phyloP scores from a whole-genome alignment of 1,140 invertebrate species.

The Drosophila truncata region DNA sequence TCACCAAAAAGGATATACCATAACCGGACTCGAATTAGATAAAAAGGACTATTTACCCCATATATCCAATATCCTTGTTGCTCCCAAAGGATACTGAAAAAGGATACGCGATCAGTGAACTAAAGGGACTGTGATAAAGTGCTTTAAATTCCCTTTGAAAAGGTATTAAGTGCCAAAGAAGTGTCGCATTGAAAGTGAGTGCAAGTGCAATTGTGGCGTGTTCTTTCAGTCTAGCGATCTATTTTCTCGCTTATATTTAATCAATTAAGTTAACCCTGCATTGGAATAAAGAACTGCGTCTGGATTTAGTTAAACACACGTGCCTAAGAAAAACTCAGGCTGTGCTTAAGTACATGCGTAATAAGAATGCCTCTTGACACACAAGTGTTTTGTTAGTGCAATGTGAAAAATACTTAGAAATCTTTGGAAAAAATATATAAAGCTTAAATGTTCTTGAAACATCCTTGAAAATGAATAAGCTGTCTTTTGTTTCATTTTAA shows the following conservation, averaged over 20 bases:
- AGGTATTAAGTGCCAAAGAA: neutral
- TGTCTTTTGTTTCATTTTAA: neutral
- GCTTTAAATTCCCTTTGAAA: neutral
- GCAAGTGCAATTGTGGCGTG: slow-evolving; percentile 33
- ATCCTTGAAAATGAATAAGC: neutral
- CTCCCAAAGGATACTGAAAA: neutral
- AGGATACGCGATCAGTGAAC: slow-evolving; percentile 39
- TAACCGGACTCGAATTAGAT: neutral
- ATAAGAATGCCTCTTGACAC: neutral
- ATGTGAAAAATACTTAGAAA: neutral
- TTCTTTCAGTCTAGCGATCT: neutral
- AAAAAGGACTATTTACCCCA: slow-evolving; percentile 17
- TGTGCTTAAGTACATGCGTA: neutral
- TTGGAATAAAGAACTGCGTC: neutral
- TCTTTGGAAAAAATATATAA: neutral
- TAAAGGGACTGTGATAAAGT: slow-evolving; percentile 6
- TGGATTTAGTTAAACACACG: neutral
- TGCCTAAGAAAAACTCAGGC: neutral
- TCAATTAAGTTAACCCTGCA: neutral
- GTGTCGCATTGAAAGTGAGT: slow-evolving; percentile 30
- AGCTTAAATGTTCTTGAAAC: neutral
- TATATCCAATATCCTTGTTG: slow-evolving; percentile 19
- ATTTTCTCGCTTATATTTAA: neutral
- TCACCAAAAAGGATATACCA: slow-evolving; percentile 42
- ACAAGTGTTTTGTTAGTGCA: neutral